These are phyloP conservation scores for Tachina grossa DNA, from an alignment of 2,888 invertebrate genomes.

Conservation along the genomic window DNA sequence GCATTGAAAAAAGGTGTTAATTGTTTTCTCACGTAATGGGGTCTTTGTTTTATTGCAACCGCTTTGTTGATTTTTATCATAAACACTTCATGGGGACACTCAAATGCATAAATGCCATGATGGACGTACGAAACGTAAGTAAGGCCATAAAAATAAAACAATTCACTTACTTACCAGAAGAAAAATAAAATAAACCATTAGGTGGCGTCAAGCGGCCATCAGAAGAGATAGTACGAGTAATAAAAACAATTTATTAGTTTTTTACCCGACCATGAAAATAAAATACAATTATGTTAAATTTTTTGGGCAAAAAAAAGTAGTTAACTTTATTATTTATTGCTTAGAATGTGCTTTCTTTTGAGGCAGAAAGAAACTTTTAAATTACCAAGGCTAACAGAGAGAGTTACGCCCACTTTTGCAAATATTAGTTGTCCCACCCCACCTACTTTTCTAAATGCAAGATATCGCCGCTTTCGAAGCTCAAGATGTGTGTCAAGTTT, in stretches of 20 bases:
- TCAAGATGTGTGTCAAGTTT: no score
- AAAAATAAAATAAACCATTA: constrained; percentile 30
- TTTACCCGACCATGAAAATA: constrained; percentile 6
- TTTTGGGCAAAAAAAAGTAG: background rate
- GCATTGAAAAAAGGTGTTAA: constrained; percentile 64
- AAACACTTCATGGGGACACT: constrained; percentile 50
- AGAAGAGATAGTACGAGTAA: constrained; percentile 6
- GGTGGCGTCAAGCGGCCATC: constrained; percentile 56
- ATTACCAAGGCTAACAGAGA: no score
- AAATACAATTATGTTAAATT: background rate
- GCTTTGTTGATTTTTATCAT: constrained; percentile 63
- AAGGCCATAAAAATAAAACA: background rate
- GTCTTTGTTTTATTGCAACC: constrained; percentile 60
- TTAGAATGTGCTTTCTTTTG: no score
- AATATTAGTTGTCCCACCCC: no score
- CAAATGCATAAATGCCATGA: background rate
- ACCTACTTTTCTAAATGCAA: no score
- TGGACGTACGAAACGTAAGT: constrained; percentile 1
- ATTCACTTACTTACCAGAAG: background rate
- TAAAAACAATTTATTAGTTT: constrained; percentile 37
- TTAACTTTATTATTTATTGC: background rate
- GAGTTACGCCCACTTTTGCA: no score
- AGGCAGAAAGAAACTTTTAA: no score
- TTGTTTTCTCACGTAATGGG: constrained; percentile 68
- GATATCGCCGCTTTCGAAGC: no score